Conservation (phyloP, 2,113 vertebrate genomes). For the Nothobranchius furzeri region DNA sequence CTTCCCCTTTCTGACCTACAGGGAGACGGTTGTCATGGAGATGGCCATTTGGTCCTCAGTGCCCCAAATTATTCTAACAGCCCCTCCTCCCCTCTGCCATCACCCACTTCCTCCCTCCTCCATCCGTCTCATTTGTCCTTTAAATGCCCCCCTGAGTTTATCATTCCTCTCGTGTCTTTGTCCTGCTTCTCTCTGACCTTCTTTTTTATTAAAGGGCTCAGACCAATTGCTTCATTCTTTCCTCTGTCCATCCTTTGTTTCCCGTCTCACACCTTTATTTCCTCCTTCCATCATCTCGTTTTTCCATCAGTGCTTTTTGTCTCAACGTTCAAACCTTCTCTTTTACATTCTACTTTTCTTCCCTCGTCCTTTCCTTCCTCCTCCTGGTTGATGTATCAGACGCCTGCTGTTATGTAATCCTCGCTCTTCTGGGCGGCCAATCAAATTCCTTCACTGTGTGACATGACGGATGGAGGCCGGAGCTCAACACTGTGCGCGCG, state of each 20-base stretch:
- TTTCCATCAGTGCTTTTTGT: not conserved
- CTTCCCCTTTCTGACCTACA: constrained; percentile 15
- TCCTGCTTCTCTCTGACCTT: too few relatives aligned
- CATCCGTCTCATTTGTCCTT: not conserved
- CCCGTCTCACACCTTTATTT: too few relatives aligned
- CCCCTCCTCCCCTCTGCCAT: not conserved
- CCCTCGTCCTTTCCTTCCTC: not conserved
- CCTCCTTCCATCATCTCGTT: not conserved
- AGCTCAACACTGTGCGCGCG: constrained; percentile 7
- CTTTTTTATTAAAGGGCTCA: too few relatives aligned
- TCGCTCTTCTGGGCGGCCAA: not conserved
- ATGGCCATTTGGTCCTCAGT: constrained; percentile 56
- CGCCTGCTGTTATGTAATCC: constrained; percentile 21
- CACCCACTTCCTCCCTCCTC: not conserved
- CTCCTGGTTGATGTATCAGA: not conserved
- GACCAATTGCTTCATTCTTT: too few relatives aligned
- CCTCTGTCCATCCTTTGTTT: too few relatives aligned
- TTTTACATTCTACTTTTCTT: not conserved
- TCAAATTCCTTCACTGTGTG: constrained; percentile 3
- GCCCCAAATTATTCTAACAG: constrained; percentile 57
- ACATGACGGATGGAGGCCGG: constrained; percentile 9
- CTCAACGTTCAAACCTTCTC: too few relatives aligned
- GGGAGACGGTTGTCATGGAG: constrained; percentile 56
- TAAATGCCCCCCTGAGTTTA: too few relatives aligned
- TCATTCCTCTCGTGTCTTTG: too few relatives aligned